Percentiles rank a stretch among this genome's conserved stretches.
phyloP scores from a whole-genome alignment of 1,140 invertebrate genomes.

The Bombus vancouverensis region DNA sequence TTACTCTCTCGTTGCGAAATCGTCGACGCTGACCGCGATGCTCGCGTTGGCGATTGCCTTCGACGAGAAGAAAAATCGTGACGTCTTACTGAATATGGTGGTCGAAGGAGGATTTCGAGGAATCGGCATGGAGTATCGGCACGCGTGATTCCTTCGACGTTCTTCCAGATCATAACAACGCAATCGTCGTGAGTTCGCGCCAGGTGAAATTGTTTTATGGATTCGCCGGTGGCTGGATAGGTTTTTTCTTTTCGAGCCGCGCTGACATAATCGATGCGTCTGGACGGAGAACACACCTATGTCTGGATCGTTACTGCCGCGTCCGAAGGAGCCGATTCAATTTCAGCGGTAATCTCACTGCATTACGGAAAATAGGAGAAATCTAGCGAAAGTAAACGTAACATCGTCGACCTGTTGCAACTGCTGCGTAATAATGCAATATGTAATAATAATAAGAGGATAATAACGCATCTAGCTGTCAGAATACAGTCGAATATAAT shows the following conservation, averaged over 20 bases:
- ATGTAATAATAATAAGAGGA: conserved; percentile 66
- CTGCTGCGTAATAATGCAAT: conserved; percentile 69
- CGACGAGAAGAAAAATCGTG: neutral
- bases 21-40: no score
- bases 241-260: neutral
- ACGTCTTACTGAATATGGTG: neutral
- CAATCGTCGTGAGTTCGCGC: neutral
- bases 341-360: conserved; percentile 73
- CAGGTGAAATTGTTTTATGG: conserved; percentile 17
- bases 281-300: conserved; percentile 11
- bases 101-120: neutral
- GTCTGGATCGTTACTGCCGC: conserved; percentile 39
- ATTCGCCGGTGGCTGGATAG: conserved; percentile 3
- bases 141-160: neutral
- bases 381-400: conserved; percentile 78
- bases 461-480: conserved; percentile 57
- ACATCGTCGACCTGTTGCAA: conserved; percentile 65
- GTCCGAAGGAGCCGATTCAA: conserved; percentile 72
- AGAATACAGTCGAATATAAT: neutral
- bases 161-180: neutral
- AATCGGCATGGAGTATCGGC: neutral
- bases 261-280: conserved; percentile 4
- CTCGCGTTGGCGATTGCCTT: neutral
- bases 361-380: conserved; percentile 80
- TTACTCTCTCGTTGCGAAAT: conserved; percentile 1